Conservation (phyloP, 2,797 vertebrate genomes). For the Hippoglossus hippoglossus region DNA sequence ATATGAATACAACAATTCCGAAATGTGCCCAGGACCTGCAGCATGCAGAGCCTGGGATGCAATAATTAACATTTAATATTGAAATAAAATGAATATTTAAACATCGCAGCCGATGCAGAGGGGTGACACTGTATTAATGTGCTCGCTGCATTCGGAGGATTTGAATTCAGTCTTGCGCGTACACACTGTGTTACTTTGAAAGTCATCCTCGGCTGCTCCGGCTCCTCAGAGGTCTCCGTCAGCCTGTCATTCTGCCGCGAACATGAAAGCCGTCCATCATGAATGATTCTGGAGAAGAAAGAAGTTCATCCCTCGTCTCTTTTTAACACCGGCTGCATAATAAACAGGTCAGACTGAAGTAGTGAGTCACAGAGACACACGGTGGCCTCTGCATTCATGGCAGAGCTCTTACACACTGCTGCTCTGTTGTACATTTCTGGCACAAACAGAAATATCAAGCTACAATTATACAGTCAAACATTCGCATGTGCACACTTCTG, state of each 20-base stretch:
- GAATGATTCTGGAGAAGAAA: conserved; percentile 58
- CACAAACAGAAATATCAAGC: conserved; percentile 51
- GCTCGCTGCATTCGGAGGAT: background rate
- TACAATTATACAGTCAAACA: conserved; percentile 74
- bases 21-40: background rate
- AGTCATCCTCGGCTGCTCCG: conserved; percentile 33
- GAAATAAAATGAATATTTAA: too few species aligned
- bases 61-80: too few species aligned
- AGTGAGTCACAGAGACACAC: conserved; percentile 54
- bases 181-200: conserved; percentile 19
- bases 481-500: conserved; percentile 61
- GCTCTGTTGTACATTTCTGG: conserved; percentile 41
- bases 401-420: conserved; percentile 10
- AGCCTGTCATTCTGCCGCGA: conserved; percentile 36
- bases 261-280: conserved; percentile 69
- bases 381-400: conserved; percentile 25
- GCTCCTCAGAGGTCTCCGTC: conserved; percentile 47
- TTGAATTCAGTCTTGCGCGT: conserved; percentile 15
- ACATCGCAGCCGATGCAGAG: background rate
- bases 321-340: conserved; percentile 47
- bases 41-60: too few species aligned
- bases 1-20: background rate
- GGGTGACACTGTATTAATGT: background rate
- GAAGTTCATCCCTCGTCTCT: conserved; percentile 51
- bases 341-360: conserved; percentile 68